phyloP scores from a whole-genome alignment of 2,888 invertebrate genomes.

The Noctua janthe region DNA sequence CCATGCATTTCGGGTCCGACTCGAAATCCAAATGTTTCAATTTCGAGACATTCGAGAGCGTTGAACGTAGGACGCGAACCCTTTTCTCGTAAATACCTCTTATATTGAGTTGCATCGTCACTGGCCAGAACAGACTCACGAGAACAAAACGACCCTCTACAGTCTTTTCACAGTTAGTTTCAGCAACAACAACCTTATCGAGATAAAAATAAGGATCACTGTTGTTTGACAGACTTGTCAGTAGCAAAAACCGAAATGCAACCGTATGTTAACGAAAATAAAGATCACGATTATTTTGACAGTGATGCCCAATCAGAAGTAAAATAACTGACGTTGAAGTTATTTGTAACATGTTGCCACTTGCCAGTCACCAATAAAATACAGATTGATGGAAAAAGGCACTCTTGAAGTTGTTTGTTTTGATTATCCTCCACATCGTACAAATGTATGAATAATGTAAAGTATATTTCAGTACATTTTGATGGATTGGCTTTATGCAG shows the following conservation, averaged over 20 bases:
- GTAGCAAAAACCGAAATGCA: neutral
- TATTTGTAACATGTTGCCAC: constrained; percentile 36
- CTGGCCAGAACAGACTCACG: constrained; percentile 26
- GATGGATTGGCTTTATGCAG: constrained; percentile 37
- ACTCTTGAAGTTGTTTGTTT: constrained; percentile 44
- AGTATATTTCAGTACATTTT: constrained; percentile 25
- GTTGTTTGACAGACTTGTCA: neutral
- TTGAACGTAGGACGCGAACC: constrained; percentile 34
- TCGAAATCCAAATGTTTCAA: constrained; percentile 46
- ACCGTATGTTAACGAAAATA: neutral
- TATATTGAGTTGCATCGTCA: constrained; percentile 48
- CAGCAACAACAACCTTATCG: neutral
- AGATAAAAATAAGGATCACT: neutral
- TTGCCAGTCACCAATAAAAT: constrained; percentile 48
- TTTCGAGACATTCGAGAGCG: constrained; percentile 34
- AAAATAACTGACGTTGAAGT: neutral
- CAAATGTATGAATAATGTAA: constrained; percentile 45
- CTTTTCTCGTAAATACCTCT: constrained; percentile 50
- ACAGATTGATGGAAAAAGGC: constrained; percentile 35
- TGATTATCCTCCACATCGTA: constrained; percentile 12
- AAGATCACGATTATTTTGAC: neutral
- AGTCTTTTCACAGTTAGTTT: neutral
- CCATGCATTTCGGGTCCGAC: constrained; percentile 31
- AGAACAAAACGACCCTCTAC: constrained; percentile 34
- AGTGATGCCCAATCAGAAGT: neutral